Base-by-base conservation (phyloP, 2,113 vertebrate genomes). In the Nymphicus hollandicus region DNA sequence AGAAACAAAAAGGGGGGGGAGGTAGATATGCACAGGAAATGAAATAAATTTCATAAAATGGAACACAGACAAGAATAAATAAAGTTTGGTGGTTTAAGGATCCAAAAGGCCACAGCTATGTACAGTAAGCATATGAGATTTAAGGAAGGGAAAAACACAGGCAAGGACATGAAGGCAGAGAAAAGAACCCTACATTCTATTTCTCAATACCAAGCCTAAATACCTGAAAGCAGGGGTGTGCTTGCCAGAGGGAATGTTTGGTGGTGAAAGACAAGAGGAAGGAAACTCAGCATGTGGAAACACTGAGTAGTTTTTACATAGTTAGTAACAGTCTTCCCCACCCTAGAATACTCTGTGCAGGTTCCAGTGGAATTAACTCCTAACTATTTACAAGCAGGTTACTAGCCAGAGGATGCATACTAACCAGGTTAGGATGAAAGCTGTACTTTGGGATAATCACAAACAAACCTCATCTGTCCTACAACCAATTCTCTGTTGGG, bases 11-110 rank as follows among this genome's bases (percentile, higher is more conserved):
- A 10, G 1, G 2, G 1, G 22, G 17, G 6, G 19, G 18, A 37
- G 22, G 29, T 71, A 69, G 33, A 31, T 63, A 93, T 22, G 39
- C 37, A 87, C 23, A 88, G 86, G n/a, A 96, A 95, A 79, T 81
- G 7, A 83, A 94, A 84, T 86, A 77, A 65, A 89, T 97, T 95
- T 94, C 60, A 86, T 46, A 81, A 76, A 77, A 83, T 24, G 31
- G 82, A 90, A 91, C 35, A 47, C 47, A 70, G 61, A 76, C 25
- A 89, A 78, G 65, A 74, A 86, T 37, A 86, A 93, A 86, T 39
- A 46, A 83, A 88, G 23, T 56, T 49, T 66, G 27, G 20, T 52
- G 71, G 60, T 79, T 77, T 61, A 74, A 58, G 55, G 50, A 89
- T 85, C 43, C 52, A 86, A 78, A 85, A 68, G 58, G 37, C 56